Evolutionary conservation across 1,140 invertebrate species (phyloP).

Genomic region (Epicauta chinensis): DNA sequence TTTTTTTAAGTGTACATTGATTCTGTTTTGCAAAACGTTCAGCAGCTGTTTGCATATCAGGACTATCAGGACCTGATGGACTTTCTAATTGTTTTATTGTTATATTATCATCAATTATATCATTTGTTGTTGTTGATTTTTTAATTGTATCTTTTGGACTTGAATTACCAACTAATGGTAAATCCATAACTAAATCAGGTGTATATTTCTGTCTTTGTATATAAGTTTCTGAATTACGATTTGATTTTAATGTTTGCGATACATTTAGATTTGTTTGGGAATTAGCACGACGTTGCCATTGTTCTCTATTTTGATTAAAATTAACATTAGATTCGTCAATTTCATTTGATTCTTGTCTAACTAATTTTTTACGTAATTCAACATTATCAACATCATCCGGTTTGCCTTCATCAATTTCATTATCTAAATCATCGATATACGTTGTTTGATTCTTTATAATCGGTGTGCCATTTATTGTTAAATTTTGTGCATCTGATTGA

Average conservation of each 20-base stretch:
- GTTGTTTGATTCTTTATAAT: neutral
- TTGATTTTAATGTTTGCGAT: constrained; percentile 31
- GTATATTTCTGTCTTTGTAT: constrained; percentile 57
- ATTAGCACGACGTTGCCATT: constrained; percentile 56
- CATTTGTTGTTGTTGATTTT: constrained; percentile 42
- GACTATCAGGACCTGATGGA: constrained; percentile 51
- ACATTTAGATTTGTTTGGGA: constrained; percentile 47
- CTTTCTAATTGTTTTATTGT: constrained; percentile 28
- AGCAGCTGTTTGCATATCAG: constrained; percentile 64
- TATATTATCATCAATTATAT: constrained; percentile 19
- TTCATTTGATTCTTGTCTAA: constrained; percentile 8
- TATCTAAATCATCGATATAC: too few species aligned
- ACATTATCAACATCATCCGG: neutral
- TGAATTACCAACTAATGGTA: constrained; percentile 52
- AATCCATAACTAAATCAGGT: constrained; percentile 84
- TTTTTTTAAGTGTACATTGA: constrained; percentile 77
- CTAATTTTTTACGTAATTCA: constrained; percentile 4
- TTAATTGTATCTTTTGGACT: constrained; percentile 46
- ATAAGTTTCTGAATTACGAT: constrained; percentile 48
- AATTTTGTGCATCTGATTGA: constrained; percentile 17
- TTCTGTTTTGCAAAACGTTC: constrained; percentile 72
- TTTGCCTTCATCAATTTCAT: constrained; percentile 4
- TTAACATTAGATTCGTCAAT: constrained; percentile 36
- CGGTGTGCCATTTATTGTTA: constrained; percentile 25
- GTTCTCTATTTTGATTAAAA: constrained; percentile 48